These are phyloP conservation scores for Rotaria socialis DNA, from an alignment of 2,888 invertebrate genomes.

Conservation along the genomic window DNA sequence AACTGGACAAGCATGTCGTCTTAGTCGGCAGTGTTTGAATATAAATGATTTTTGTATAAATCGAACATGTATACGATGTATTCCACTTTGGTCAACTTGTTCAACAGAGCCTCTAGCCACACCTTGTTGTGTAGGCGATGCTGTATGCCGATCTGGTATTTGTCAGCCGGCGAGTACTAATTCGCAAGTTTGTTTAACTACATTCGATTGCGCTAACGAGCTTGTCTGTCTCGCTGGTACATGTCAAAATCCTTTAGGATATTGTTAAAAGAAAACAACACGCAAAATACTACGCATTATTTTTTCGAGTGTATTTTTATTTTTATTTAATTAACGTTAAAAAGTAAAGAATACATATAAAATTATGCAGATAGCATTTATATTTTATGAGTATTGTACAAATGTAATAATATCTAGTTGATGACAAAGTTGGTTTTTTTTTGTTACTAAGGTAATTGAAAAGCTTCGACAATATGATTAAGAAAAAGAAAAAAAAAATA, in stretches of 20 bases:
- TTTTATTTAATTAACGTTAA: neutral
- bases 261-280: neutral
- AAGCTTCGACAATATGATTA: no score
- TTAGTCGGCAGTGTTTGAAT: neutral
- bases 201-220: neutral
- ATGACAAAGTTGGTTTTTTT: no score
- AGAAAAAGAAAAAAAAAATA: no score
- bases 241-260: neutral
- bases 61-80: neutral
- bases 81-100: neutral
- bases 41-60: neutral
- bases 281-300: neutral
- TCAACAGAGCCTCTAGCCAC: neutral
- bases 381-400: no score
- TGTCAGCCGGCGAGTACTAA: neutral
- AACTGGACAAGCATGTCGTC: neutral
- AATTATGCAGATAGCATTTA: no score
- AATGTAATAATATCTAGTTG: no score
- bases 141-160: neutral
- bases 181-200: neutral
- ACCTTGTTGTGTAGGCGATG: neutral
- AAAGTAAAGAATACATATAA: no score
- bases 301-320: neutral
- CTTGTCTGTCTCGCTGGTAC: neutral
- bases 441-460: no score